Base-by-base conservation (phyloP, 2,113 vertebrate genomes). In the Platanista minor region DNA sequence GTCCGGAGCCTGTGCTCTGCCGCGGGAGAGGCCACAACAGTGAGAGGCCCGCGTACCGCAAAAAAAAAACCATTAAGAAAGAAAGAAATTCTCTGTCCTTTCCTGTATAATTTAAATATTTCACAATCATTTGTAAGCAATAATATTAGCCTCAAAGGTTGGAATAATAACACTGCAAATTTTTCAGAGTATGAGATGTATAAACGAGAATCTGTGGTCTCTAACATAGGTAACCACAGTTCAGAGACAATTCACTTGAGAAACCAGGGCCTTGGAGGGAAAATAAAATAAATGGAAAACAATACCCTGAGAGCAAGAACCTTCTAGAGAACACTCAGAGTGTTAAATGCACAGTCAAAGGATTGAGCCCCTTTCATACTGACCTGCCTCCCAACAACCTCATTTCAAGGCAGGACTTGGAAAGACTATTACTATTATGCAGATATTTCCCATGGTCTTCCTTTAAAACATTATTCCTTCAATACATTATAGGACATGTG, bases 61-160 rank as follows among this genome's bases (percentile, higher is more conserved):
- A n/a, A n/a, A n/a, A 87, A 93, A 87, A 59, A 93, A 91, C 67
- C 66, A 77, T 75, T 33, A 39, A 94, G 54, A 72, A 90, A 94
- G 29, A 81, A 80, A 93, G 52, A 67, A 74, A 84, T 66, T 78
- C 27, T 94, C 59, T 67, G 8, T 86, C 46, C 5, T 86, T 85
- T 57, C 43, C 96, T 78, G 31, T 83, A 54, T 95, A 92, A 81
- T 94, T 95, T 89, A 66, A 85, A 80, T 94, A 67, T 61, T 61
- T 89, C 46, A 67, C 64, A 49, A 88, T 91, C 54, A 89, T 92
- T 85, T 90, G 36, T 85, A 89, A 81, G 78, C 54, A 86, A 67
- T 89, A 78, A 29, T 39, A 74, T 94, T 62, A 89, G 61, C 54
- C 64, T 84, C 62, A 61, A 91, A 92, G 78, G 64, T 20, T 97